These are phyloP conservation scores for Pituophis catenifer DNA, from an alignment of 2,113 vertebrate genomes.

Conservation along the genomic window DNA sequence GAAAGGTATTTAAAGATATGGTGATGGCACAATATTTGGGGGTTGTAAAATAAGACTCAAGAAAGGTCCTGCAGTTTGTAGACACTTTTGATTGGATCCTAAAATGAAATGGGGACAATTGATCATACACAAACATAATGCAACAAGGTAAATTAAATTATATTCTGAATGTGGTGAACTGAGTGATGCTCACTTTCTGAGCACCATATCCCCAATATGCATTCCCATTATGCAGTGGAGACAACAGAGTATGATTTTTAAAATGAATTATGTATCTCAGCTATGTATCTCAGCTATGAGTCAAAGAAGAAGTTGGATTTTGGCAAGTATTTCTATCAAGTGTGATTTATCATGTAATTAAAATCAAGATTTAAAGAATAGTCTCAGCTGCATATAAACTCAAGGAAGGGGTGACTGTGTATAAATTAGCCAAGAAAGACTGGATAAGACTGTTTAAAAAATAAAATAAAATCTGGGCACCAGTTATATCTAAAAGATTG, in stretches of 20 bases:
- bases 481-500: background rate
- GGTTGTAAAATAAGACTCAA: background rate
- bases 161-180: background rate
- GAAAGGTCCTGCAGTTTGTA: background rate
- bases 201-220: background rate
- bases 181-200: constrained; percentile 17
- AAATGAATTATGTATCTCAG: background rate
- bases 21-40: background rate
- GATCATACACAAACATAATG: background rate
- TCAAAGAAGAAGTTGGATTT: background rate
- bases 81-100: background rate
- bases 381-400: background rate
- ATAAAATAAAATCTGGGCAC: background rate
- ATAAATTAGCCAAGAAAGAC: background rate
- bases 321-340: background rate
- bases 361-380: background rate
- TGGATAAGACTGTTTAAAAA: background rate
- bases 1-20: background rate
- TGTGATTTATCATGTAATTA: background rate
- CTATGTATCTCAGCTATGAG: background rate
- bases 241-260: background rate
- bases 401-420: background rate
- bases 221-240: background rate
- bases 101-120: background rate
- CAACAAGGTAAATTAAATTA: background rate